phyloP scores from a whole-genome alignment of 2,888 invertebrate species.

The Callosobruchus maculatus region DNA sequence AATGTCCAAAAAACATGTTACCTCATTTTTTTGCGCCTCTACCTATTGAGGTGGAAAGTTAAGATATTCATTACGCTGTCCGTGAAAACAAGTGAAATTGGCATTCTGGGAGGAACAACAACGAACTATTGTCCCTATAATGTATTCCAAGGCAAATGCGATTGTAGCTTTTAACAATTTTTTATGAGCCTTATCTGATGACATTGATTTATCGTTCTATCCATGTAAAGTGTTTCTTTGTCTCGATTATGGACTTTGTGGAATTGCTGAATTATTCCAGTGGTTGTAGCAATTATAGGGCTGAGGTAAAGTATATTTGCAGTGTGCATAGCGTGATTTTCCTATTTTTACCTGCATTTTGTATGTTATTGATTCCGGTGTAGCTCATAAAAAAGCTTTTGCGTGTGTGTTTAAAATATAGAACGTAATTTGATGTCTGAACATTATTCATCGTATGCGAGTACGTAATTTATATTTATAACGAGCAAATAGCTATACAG shows the following conservation, averaged over 20 bases:
- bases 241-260: neutral
- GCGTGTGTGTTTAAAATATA: neutral
- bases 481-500: neutral
- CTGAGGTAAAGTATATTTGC: neutral
- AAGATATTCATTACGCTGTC: too few relatives aligned
- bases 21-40: too few relatives aligned
- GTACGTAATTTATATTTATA: neutral
- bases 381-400: neutral
- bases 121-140: neutral
- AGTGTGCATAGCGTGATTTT: neutral
- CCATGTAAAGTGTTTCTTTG: neutral
- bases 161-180: neutral
- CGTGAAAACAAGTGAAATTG: neutral
- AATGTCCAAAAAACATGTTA: too few relatives aligned
- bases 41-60: too few relatives aligned
- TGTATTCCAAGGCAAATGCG: neutral
- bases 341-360: neutral
- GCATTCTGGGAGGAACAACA: neutral
- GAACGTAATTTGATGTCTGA: neutral
- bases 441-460: neutral
- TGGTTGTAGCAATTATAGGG: neutral
- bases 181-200: constrained; percentile 6
- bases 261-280: neutral
- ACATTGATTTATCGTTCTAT: constrained; percentile 6
- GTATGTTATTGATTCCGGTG: neutral